Evolutionary conservation across 2,797 vertebrate species (phyloP).

Genomic region (Phoeniculus purpureus): DNA sequence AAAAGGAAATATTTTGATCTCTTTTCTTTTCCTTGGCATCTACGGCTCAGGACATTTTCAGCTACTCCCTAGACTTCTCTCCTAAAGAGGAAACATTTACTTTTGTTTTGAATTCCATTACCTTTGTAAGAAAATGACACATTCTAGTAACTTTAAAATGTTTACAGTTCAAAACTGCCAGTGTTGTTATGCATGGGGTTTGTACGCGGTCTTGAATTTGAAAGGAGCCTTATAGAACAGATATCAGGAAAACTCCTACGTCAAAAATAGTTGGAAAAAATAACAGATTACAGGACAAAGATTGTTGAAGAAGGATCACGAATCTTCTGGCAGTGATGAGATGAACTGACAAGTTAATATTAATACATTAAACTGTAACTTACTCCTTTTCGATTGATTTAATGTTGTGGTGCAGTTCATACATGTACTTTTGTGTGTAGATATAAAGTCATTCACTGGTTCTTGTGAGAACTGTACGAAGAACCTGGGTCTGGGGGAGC

Average conservation of each 20-base stretch:
- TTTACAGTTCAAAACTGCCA: background rate
- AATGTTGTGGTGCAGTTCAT: background rate
- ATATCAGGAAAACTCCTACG: background rate
- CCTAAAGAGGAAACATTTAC: background rate
- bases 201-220: background rate
- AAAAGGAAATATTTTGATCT: background rate
- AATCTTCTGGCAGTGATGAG: background rate
- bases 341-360: background rate
- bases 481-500: background rate
- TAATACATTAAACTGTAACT: background rate
- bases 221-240: background rate
- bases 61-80: background rate
- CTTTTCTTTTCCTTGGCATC: background rate
- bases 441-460: background rate
- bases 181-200: background rate
- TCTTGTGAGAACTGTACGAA: background rate
- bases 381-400: background rate
- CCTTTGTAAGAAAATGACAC: background rate
- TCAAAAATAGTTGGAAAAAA: background rate
- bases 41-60: background rate
- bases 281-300: background rate
- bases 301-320: rapidly evolving
- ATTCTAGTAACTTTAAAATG: background rate
- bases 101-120: background rate
- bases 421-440: background rate